These are phyloP conservation scores for Candoia aspera DNA, from an alignment of 2,113 vertebrate genomes.

Conservation along the genomic window DNA sequence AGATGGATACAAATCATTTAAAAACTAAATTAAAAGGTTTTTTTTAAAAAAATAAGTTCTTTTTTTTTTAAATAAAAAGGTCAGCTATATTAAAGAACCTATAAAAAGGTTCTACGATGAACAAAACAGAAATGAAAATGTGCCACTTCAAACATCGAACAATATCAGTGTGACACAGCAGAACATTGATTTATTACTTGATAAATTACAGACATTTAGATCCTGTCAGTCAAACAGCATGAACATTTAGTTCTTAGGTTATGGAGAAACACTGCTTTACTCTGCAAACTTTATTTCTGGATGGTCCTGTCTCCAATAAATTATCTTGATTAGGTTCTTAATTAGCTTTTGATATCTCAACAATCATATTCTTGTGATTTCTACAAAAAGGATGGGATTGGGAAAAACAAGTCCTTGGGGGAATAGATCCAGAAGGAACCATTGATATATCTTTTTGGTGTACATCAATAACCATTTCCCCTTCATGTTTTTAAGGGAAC, in stretches of 20 bases:
- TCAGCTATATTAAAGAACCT: not conserved
- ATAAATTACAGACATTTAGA: not conserved
- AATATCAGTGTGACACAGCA: not conserved
- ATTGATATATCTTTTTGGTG: not conserved
- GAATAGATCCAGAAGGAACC: not conserved
- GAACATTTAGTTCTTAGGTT: not conserved
- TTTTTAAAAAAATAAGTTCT: not conserved
- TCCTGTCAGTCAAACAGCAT: not conserved
- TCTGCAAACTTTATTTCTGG: not conserved
- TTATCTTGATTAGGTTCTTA: no score
- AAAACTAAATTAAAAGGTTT: not conserved
- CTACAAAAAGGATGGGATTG: not conserved
- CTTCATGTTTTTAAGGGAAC: no score
- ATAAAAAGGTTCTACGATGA: not conserved
- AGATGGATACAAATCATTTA: not conserved
- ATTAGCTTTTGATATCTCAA: not conserved
- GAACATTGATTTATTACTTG: not conserved
- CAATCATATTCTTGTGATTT: not conserved
- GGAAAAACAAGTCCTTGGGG: not conserved
- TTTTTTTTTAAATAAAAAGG: not conserved
- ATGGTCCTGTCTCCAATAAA: not conserved
- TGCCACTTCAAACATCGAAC: not conserved
- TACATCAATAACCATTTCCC: not conserved
- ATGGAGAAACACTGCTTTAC: not conserved
- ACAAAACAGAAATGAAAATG: not conserved